Evolutionary conservation across 2,113 vertebrate species (phyloP), one percentile per base, ranked within the genome.

Genomic region (Acrocephalus arundinaceus): DNA sequence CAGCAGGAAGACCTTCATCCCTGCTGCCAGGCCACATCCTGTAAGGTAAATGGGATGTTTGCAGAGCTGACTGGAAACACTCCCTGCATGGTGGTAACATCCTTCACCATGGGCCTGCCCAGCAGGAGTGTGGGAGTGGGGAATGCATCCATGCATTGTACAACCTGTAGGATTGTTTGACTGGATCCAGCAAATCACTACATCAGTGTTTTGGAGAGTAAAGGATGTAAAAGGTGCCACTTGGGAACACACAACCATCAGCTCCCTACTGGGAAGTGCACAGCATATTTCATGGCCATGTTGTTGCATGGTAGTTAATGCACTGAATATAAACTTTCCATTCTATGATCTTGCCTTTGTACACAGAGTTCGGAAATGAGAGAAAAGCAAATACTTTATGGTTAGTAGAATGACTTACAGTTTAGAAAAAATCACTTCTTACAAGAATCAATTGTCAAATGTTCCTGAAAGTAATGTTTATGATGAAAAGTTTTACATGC

Each of bases 401-500:
- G 61, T 63, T 90, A 84, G 13, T 22, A 39, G 54, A 52, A 11
- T 35, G 35, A 63, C 22, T 55, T 73, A 73, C 55, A 91, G 35
- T 65, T 85, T 70, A 58, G 65, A 52, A 87, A 87, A 92, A 82
- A 86, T 41, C 65, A 59, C 10, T 31, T 77, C 72, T 94, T 89
- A 52, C 19, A 35, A 75, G 54, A 93, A 81, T 52, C 75, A 93
- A 12, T 28, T 45, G 30, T 62, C 63, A 89, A 51, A 37, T 61
- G 11, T 49, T 84, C 91, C 74, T 72, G 67, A 87, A 87, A 96
- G 92, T 57, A 51, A 91, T 90, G n/a, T 51, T 72, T 75, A 61
- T 84, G 59, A 37, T 59, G 46, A 85, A 68, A 80, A 93, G 35
- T 79, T 45, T 89, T 93, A 93, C 96, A 89, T 46, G 52, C 39